These are phyloP conservation scores for Notechis scutatus DNA, from an alignment of 2,113 vertebrate species.

Conservation along the genomic window DNA sequence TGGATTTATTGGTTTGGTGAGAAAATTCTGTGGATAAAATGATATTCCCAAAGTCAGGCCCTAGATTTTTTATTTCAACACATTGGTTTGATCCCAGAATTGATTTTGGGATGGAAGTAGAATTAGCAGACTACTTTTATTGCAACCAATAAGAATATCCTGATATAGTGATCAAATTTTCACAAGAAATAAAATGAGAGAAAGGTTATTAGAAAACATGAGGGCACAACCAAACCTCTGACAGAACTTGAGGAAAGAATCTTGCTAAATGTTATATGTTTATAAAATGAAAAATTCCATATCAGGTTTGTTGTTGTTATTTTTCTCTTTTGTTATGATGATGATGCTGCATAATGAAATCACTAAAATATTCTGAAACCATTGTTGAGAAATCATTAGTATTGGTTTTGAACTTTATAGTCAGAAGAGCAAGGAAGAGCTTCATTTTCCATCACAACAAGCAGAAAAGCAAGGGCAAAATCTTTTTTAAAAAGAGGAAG, in stretches of 20 bases:
- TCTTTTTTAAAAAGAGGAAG: background rate
- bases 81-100: background rate
- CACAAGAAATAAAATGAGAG: background rate
- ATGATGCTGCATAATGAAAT: background rate
- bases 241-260: background rate
- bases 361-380: background rate
- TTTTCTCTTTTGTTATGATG: background rate
- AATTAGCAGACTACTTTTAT: background rate
- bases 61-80: background rate
- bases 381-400: background rate
- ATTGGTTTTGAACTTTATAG: background rate
- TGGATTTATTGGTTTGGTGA: background rate
- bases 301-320: background rate
- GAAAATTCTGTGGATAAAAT: background rate
- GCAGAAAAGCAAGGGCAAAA: background rate
- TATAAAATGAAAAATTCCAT: background rate
- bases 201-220: background rate
- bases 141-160: background rate
- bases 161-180: background rate
- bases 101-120: background rate
- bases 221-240: background rate
- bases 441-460: background rate
- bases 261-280: background rate
- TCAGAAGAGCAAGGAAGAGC: background rate
- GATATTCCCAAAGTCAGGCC: background rate